Evolutionary conservation across 1,140 invertebrate species (phyloP).

Genomic region (Temnothorax nylanderi): DNA sequence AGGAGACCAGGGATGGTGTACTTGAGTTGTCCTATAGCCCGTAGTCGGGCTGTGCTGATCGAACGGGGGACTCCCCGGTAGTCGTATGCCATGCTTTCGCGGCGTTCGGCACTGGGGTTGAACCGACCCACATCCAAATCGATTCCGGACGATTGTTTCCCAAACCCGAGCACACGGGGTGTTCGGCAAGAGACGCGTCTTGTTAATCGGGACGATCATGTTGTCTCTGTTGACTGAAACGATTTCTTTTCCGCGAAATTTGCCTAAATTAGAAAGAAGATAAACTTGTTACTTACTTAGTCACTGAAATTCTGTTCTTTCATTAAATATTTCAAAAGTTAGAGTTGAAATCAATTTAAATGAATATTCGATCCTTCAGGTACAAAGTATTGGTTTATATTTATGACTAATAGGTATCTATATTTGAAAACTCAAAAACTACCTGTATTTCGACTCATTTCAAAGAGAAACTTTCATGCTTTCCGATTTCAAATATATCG

Average conservation of each 20-base stretch:
- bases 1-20: constrained; percentile 12
- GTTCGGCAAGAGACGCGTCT: constrained; percentile 14
- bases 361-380: not conserved
- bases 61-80: constrained; percentile 5
- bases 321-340: not conserved
- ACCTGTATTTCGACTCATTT: not conserved
- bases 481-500: not conserved
- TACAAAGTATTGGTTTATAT: not conserved
- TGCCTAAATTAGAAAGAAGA: not conserved
- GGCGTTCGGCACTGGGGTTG: constrained; percentile 32
- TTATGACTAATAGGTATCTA: not conserved
- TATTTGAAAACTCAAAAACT: not conserved
- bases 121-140: constrained; percentile 58
- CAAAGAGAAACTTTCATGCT: constrained; percentile 7
- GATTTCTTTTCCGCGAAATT: not conserved
- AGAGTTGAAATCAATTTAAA: not conserved
- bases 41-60: constrained; percentile 15
- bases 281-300: not conserved
- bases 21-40: constrained; percentile 15
- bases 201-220: not conserved
- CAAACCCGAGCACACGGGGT: not conserved
- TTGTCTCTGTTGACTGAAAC: not conserved
- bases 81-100: constrained; percentile 51
- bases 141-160: constrained; percentile 43
- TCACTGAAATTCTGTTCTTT: not conserved